These are phyloP conservation scores for Epinotia demarniana DNA, from an alignment of 2,888 invertebrate species.

Conservation along the genomic window DNA sequence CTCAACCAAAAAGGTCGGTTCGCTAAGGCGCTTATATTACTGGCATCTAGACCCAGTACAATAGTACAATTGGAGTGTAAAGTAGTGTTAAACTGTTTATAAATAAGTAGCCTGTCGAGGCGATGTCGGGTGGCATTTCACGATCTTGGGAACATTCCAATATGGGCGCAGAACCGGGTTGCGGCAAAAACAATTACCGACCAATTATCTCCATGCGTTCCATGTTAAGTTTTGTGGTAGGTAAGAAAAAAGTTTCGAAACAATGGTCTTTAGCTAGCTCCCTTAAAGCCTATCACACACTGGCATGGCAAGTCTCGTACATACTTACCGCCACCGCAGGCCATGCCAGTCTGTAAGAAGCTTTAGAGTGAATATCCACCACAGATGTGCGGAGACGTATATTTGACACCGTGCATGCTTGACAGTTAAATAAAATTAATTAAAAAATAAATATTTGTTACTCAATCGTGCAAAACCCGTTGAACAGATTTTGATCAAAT, in stretches of 20 bases:
- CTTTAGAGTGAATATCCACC: too few relatives aligned
- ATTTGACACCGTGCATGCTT: too few relatives aligned
- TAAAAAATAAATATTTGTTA: too few relatives aligned
- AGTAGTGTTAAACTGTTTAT: constrained; percentile 46
- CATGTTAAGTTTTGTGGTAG: constrained; percentile 35
- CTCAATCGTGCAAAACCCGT: too few relatives aligned
- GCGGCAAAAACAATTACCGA: constrained; percentile 56
- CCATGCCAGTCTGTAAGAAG: too few relatives aligned
- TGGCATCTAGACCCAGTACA: constrained; percentile 19
- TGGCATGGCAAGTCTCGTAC: too few relatives aligned
- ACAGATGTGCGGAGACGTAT: too few relatives aligned
- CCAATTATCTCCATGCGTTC: constrained; percentile 57
- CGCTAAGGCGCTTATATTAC: constrained; percentile 11
- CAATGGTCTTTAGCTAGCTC: not conserved
- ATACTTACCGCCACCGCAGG: too few relatives aligned
- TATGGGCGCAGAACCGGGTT: constrained; percentile 55
- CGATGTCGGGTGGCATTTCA: constrained; percentile 64
- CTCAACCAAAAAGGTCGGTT: constrained; percentile 16
- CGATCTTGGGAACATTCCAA: constrained; percentile 65
- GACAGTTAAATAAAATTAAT: too few relatives aligned
- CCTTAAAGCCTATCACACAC: not conserved
- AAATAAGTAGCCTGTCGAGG: constrained; percentile 52
- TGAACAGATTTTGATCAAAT: too few relatives aligned
- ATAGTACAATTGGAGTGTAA: constrained; percentile 36
- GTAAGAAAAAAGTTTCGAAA: constrained; percentile 3